Evolutionary conservation across 92 coral and sea anemone genomes (phyloP).

Genomic region (Zoanthus gigantus): DNA sequence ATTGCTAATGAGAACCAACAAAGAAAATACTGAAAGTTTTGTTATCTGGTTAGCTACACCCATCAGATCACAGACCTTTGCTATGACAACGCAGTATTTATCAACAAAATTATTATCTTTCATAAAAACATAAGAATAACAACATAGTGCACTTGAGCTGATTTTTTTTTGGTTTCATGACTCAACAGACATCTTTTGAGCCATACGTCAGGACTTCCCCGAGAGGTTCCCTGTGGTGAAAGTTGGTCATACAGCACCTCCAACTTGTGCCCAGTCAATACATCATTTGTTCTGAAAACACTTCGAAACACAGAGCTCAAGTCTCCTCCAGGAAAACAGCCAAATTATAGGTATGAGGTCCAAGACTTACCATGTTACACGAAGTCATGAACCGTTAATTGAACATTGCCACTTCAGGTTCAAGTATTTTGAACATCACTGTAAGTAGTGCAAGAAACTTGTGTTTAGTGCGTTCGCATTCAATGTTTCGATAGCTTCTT

Average conservation of each 20-base stretch:
- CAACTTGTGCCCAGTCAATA: slow-evolving; percentile 92
- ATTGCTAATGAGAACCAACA: too few relatives aligned
- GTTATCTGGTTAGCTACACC: too few relatives aligned
- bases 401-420: too few relatives aligned
- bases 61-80: background rate
- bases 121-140: background rate
- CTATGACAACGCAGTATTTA: background rate
- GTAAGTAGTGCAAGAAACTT: too few relatives aligned
- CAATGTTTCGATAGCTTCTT: too few relatives aligned
- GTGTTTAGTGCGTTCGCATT: too few relatives aligned
- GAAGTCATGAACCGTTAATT: background rate
- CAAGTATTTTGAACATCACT: too few relatives aligned
- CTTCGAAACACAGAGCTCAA: slow-evolving; percentile 76
- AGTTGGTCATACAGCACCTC: slow-evolving; percentile 77
- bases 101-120: background rate
- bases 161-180: background rate
- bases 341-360: slow-evolving; percentile 82
- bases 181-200: slow-evolving; percentile 79
- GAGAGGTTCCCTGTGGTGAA: slow-evolving; percentile 96
- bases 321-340: slow-evolving; percentile 87
- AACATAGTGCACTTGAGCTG: background rate
- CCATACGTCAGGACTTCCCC: slow-evolving; percentile 97
- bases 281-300: slow-evolving; percentile 74
- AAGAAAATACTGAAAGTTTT: too few relatives aligned
- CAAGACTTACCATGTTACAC: background rate